phyloP scores from a whole-genome alignment of 2,113 vertebrate genomes.

The Progne subis region DNA sequence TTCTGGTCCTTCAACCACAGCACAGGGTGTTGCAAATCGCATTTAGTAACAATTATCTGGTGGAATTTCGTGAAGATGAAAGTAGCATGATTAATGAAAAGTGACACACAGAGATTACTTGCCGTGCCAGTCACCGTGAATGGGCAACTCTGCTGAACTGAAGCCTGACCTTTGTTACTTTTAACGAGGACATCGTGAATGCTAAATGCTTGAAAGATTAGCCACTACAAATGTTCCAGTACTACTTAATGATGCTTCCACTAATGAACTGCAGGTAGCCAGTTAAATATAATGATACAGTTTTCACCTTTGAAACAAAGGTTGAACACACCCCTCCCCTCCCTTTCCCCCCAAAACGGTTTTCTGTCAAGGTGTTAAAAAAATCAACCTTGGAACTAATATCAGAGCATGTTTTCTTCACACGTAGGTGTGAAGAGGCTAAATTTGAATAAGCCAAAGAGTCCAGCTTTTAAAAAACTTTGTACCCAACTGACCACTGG shows the following conservation, averaged over 20 bases:
- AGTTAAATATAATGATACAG: conserved; percentile 60
- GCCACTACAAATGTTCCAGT: conserved; percentile 42
- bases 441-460: neutral
- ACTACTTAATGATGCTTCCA: conserved; percentile 43
- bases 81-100: conserved; percentile 85
- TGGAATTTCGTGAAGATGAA: conserved; percentile 75
- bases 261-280: conserved; percentile 68
- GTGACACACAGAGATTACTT: conserved; percentile 80
- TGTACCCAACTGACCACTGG: neutral
- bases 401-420: neutral
- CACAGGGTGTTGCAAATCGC: conserved; percentile 76
- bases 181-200: conserved; percentile 76
- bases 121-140: conserved; percentile 70
- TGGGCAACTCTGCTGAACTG: conserved; percentile 65
- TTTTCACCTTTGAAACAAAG: conserved; percentile 60
- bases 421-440: neutral
- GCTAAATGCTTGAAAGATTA: conserved; percentile 70
- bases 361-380: conserved; percentile 17
- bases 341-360: neutral
- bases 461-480: neutral
- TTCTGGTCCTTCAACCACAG: conserved; percentile 77
- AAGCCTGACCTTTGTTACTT: conserved; percentile 76
- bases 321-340: neutral
- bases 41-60: conserved; percentile 83
- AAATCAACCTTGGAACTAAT: neutral